Percentiles rank a stretch among this genome's conserved stretches.
These are phyloP conservation scores for Saturnia pavonia DNA, from an alignment of 2,888 invertebrate species.

Conservation along the genomic window DNA sequence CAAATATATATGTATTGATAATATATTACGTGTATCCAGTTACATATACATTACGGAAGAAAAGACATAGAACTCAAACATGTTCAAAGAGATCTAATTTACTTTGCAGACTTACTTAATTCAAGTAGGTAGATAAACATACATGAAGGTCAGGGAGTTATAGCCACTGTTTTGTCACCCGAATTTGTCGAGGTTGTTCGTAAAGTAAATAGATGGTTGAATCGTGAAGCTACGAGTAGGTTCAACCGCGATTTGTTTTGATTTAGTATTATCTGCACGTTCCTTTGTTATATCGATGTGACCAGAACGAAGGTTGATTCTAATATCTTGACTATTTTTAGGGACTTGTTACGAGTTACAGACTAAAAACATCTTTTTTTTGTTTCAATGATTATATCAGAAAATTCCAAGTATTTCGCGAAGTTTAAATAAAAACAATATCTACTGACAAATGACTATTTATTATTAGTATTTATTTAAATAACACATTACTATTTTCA, in stretches of 20 bases:
- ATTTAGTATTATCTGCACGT: constrained; percentile 24
- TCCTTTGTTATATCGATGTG: not conserved
- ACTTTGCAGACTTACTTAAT: constrained; percentile 7
- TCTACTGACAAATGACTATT: too few relatives aligned
- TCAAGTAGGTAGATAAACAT: not conserved
- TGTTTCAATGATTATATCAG: too few relatives aligned
- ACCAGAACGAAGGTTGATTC: not conserved
- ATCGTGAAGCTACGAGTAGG: constrained; percentile 20
- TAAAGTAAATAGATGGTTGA: constrained; percentile 26
- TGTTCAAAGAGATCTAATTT: not conserved
- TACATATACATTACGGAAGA: not conserved
- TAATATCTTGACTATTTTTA: not conserved
- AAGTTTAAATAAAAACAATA: too few relatives aligned
- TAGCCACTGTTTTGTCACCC: constrained; percentile 3
- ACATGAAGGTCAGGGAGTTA: constrained; percentile 6
- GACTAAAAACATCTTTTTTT: not conserved
- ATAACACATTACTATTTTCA: too few relatives aligned
- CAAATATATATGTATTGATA: too few relatives aligned
- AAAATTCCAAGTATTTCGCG: too few relatives aligned
- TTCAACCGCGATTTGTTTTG: constrained; percentile 26
- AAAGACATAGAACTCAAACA: not conserved
- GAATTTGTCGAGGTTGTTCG: not conserved
- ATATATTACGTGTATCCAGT: too few relatives aligned
- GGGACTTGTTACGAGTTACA: not conserved
- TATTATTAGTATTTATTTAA: too few relatives aligned